Base-by-base conservation (phyloP, 1,140 invertebrate genomes). In the Listronotus bonariensis region DNA sequence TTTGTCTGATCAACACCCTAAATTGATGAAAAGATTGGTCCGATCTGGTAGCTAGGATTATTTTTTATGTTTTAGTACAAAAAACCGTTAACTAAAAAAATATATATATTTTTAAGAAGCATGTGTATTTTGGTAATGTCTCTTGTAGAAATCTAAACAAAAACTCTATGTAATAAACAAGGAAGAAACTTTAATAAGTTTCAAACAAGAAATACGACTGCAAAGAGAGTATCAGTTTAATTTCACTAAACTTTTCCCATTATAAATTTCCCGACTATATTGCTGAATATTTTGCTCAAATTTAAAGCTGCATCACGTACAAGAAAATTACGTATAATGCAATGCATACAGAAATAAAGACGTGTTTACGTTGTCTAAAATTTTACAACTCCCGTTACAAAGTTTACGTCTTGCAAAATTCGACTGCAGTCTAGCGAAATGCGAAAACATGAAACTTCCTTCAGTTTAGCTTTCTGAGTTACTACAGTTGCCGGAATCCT, bases 311-410 rank as follows among this genome's bases (percentile, higher is more conserved):
- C 41, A 63, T 34, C 41, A 56, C 51, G 60, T 43, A 36, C 15
- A 63, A 40, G 52, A 55, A 63, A 62, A 62, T 62, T 52, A 53
- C 59, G 36, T 54, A 46, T 62, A 62, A 62, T 42, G 46, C 38
- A 32, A 62, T 62, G 59, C 59, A 62, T 53, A 53, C 59, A 54
- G 45, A 62, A 38, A 63, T 46, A 63, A 45, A 55, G 59, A 52
- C 59, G 46, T 51, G 59, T 61, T 52, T 61, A 61, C 51, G 60
- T 55, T 55, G 26, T 43, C 60, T 54, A 20, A 42, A 63, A 63
- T 45, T 63, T 32, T 59, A 59, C 57, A 40, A 40, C 36, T 48
- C 15, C 6, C 18, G 18, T 48, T 41, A 59, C 15, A 49, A 58
- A 59, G n/a, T 59, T 59, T 49, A 59, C 45, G 46, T 41, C 45